Base-by-base conservation (phyloP, 2,888 invertebrate species). In the Helobdella robusta region DNA sequence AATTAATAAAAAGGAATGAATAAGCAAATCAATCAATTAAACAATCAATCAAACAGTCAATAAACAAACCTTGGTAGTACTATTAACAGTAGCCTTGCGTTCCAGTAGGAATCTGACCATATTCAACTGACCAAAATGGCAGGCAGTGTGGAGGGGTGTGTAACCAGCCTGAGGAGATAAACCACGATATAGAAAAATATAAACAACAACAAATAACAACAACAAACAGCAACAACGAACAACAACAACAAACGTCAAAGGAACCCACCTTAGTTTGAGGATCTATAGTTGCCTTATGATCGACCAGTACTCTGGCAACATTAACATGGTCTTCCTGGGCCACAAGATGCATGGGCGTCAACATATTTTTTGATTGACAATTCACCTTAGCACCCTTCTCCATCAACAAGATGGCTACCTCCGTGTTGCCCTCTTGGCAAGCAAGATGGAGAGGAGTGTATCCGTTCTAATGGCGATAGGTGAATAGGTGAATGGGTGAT, bases 61-160 rank as follows among this genome's bases (percentile, higher is more conserved):
- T n/a, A 44, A 11, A n/a, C 32, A 15, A 44, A 81, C 80, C 76
- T 80, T 78, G 23, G 83, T 83, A 50, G 80, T 81, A 30, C 81
- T 86, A 78, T 89, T 88, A 30, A 95, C 91, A 71, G 89, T 86
- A 15, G 94, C 92, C 40, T 88, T 89, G 73, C 89, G 88, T 70
- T 90, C 88, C 65, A 98, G 83, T 69, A 99, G 82, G 81, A 90
- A 95, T 59, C 91, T 85, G 67, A 95, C 77, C 79, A 79, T 79
- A 73, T 79, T 79, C 66, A 74, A 72, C 72, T 79, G 97, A 0
- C 98, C 98, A 78, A 95, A 99, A 82, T 99, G 98, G 72, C 92
- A 89, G 56, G 98, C 98, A 52, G 97, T 92, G 81, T 99, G 98
- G 20, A 99, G 83, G 0, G 98, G 97, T 23, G 97, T 97, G 81